These are phyloP conservation scores for Penelope pileata DNA, from an alignment of 2,113 vertebrate species.

Conservation along the genomic window DNA sequence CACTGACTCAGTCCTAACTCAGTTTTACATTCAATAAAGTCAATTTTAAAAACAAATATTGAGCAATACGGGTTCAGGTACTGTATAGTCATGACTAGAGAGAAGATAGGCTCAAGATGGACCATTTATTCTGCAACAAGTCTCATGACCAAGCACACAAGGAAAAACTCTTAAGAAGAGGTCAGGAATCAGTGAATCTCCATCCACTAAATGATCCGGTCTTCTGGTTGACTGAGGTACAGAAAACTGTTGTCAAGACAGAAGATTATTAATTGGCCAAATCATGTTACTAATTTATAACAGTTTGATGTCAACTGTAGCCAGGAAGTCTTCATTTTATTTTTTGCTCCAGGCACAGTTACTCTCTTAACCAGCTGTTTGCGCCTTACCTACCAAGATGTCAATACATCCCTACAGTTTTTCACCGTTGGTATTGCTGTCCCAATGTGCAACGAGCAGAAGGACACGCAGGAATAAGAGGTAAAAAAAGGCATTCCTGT, in stretches of 20 bases:
- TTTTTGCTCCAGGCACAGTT: background rate
- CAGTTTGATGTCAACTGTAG: background rate
- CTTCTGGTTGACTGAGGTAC: background rate
- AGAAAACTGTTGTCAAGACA: background rate
- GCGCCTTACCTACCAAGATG: background rate
- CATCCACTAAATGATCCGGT: background rate
- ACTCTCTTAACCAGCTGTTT: background rate
- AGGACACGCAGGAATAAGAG: background rate
- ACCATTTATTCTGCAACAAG: background rate
- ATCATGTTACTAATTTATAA: background rate
- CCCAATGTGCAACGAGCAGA: background rate
- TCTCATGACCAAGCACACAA: background rate
- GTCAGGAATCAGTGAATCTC: background rate
- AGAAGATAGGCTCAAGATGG: background rate
- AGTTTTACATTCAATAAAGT: background rate
- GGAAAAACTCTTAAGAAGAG: background rate
- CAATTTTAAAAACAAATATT: background rate
- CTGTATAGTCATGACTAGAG: background rate
- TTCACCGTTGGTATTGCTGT: accelerated
- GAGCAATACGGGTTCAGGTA: background rate
- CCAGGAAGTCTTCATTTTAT: background rate
- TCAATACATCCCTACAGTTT: background rate
- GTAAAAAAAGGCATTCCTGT: background rate
- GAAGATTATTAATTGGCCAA: background rate
- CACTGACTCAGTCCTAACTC: background rate